Conservation (phyloP, 2,797 vertebrate genomes). For the Halcyon badia region DNA sequence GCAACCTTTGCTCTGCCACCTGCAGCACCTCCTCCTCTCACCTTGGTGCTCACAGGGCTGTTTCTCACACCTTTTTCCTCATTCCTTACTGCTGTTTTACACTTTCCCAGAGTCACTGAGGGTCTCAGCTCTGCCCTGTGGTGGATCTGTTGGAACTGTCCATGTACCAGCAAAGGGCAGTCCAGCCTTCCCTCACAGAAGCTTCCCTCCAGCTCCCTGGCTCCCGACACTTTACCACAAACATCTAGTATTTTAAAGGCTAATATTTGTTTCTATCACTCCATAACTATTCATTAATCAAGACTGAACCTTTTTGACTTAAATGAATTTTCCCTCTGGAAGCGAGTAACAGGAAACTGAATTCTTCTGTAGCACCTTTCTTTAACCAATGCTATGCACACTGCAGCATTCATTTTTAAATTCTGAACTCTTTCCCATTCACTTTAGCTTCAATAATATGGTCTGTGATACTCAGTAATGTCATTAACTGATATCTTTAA, state of each 20-base stretch:
- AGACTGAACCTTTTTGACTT: slow-evolving; percentile 33
- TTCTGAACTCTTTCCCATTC: not conserved
- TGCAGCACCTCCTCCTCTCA: not conserved
- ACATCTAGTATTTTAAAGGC: not conserved
- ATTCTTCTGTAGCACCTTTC: not conserved
- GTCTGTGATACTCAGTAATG: not conserved
- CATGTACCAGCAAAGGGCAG: not conserved
- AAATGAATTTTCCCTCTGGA: slow-evolving; percentile 11
- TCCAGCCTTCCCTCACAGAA: not conserved
- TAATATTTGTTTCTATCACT: not conserved
- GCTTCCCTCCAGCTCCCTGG: not conserved
- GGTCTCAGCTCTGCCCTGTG: not conserved
- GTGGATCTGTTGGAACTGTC: not conserved
- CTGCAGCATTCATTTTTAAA: not conserved
- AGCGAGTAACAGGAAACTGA: not conserved
- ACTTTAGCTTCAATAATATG: not conserved
- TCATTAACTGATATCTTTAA: not conserved
- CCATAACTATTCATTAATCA: slow-evolving; percentile 2
- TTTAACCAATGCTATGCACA: not conserved
- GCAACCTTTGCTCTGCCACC: not conserved
- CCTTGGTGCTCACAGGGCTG: not conserved
- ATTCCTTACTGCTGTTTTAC: not conserved
- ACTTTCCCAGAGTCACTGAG: not conserved
- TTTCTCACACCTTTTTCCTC: no score
- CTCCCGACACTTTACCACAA: not conserved